These are phyloP conservation scores for Andrena trimmerana DNA, from an alignment of 2,888 invertebrate genomes.

Conservation along the genomic window DNA sequence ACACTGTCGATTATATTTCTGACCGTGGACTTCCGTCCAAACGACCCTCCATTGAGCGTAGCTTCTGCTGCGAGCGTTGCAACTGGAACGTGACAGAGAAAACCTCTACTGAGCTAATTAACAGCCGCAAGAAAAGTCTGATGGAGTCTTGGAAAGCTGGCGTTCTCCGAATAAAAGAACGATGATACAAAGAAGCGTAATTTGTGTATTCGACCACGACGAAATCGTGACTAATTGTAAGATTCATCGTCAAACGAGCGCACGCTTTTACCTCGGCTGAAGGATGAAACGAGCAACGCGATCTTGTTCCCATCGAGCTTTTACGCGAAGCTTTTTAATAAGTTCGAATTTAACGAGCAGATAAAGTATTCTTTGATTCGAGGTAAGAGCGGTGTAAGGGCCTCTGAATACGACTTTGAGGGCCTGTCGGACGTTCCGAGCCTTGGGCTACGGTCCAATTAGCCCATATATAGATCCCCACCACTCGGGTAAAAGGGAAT, in stretches of 20 bases:
- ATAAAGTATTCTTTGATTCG: conserved; percentile 25
- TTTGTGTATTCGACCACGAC: neutral
- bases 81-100: conserved; percentile 21
- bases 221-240: neutral
- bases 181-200: neutral
- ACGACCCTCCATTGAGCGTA: too few relatives aligned
- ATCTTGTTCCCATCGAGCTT: neutral
- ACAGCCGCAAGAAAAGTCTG: neutral
- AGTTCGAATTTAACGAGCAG: conserved; percentile 30
- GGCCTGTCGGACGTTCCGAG: conserved; percentile 32
- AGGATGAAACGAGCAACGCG: neutral
- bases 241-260: neutral
- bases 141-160: conserved; percentile 1
- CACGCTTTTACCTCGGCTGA: too few relatives aligned
- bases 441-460: conserved; percentile 56
- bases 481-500: conserved; percentile 26
- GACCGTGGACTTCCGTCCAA: conserved; percentile 20
- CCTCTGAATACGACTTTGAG: conserved; percentile 35
- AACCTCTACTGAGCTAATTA: neutral
- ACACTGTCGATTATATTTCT: conserved; percentile 23
- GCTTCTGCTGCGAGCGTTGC: neutral
- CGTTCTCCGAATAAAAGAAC: neutral
- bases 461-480: conserved; percentile 51
- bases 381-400: conserved; percentile 43
- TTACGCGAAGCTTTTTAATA: conserved; percentile 1